Evolutionary conservation across 2,797 vertebrate genomes (phyloP), one percentile per base, ranked within the genome.

Genomic region (Telmatherina bonti): DNA sequence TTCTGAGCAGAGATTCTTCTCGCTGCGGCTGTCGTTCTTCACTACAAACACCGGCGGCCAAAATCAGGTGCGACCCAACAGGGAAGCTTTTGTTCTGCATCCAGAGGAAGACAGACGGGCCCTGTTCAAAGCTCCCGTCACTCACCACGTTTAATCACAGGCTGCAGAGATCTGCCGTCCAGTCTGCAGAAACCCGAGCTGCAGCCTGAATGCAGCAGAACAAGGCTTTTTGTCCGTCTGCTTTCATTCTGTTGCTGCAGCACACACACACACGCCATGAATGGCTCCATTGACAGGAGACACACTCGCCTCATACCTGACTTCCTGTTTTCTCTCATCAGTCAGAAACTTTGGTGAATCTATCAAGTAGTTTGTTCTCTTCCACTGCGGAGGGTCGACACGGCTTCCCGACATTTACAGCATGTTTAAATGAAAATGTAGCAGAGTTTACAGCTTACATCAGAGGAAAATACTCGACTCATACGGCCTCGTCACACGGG

Each of bases 31-130:
- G 41, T 7, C 18, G 41, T 7, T 4, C 41, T 18, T 12, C 36
- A 15, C 15, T 12, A 5, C 36, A 15, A 15, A 38, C 36, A 38
- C 36, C 11, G 36, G 5, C 36, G 22, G 45, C 29, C 16, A 69
- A n/a, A 80, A 78, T 88, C 87, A 89, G 90, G 90, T 90, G 87
- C 86, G 79, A 82, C 31, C 20, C 29, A 31, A 90, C 87, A 91
- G 76, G 27, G 43, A 63, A 7, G 65, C 70, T 70, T 69, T 87
- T 91, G 82, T 91, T 74, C 35, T 22, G 43, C 56, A 54, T 69
- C 53, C 20, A 70, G 53, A 49, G 73, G 64, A 26, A 71, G 60
- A 90, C 87, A 88, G 82, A 83, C 35, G 0, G 55, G 58, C 78
- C 67, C 78, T 85, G 89, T 86, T 90, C 86, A 68, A 58, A 87